Evolutionary conservation across 1,140 invertebrate species (phyloP).

Genomic region (Berghia stephanieae): DNA sequence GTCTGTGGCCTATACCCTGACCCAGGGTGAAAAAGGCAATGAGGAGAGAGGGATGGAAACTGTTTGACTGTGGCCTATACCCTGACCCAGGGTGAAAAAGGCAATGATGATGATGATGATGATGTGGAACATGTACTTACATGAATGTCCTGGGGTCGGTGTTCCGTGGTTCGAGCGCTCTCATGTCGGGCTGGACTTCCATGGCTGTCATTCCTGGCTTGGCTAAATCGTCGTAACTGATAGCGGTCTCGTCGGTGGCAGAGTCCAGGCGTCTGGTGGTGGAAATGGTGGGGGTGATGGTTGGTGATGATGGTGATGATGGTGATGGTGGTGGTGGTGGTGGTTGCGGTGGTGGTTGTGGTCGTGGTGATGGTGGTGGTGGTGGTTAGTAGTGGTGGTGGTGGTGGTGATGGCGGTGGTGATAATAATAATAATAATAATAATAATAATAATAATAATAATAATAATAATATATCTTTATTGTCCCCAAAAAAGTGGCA

Average conservation of each 20-base stretch:
- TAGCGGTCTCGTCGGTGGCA: conserved; percentile 30
- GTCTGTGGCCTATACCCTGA: too few relatives aligned
- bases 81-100: too few relatives aligned
- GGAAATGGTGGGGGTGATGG: not conserved
- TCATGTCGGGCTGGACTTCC: conserved; percentile 40
- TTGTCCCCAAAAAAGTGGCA: too few relatives aligned
- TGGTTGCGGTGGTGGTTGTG: not conserved
- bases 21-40: too few relatives aligned
- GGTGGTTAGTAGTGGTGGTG: too few relatives aligned
- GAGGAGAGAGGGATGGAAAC: too few relatives aligned
- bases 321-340: not conserved
- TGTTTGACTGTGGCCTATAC: too few relatives aligned
- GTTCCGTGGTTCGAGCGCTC: conserved; percentile 34
- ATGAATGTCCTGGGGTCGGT: conserved; percentile 35
- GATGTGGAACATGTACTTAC: too few relatives aligned
- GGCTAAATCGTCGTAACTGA: conserved; percentile 36
- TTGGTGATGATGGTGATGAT: not conserved
- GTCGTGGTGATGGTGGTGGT: not conserved
- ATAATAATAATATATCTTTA: conserved; percentile 23
- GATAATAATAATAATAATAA: conserved; percentile 13
- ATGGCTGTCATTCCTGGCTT: conserved; percentile 37
- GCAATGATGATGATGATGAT: too few relatives aligned
- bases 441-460: conserved; percentile 18
- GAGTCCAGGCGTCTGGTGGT: conserved; percentile 31
- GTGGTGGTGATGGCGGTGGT: not conserved